These are phyloP conservation scores for Drosophila prosaltans DNA, from an alignment of 1,140 invertebrate species.

Conservation along the genomic window DNA sequence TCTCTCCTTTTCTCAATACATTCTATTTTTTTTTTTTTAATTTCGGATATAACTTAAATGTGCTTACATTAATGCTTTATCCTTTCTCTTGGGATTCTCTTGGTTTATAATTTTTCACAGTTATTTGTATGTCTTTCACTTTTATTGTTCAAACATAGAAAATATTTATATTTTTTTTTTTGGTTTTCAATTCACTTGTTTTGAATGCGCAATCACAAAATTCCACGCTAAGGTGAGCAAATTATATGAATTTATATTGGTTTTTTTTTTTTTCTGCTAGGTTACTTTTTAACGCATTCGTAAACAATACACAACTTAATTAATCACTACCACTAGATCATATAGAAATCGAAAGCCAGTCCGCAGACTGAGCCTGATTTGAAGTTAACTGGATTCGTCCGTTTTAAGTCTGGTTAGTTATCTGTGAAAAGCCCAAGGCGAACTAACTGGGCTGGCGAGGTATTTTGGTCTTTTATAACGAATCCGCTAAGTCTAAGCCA, in stretches of 20 bases:
- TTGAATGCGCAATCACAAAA: slow-evolving; percentile 57
- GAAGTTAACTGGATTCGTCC: slow-evolving; percentile 31
- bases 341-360: slow-evolving; percentile 52
- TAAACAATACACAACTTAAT: slow-evolving; percentile 62
- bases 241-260: slow-evolving; percentile 54
- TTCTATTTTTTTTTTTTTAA: too few species aligned
- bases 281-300: slow-evolving; percentile 41
- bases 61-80: slow-evolving; percentile 17
- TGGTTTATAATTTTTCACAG: slow-evolving; percentile 14
- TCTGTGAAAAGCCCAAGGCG: slow-evolving; percentile 67
- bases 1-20: too few species aligned
- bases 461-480: slow-evolving; percentile 73
- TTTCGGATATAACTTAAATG: neutral
- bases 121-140: slow-evolving; percentile 64
- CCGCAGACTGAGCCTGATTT: slow-evolving; percentile 25
- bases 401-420: slow-evolving; percentile 31
- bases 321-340: slow-evolving; percentile 45
- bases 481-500: slow-evolving; percentile 53
- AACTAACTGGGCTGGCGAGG: slow-evolving; percentile 70
- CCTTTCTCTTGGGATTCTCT: slow-evolving; percentile 37
- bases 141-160: slow-evolving; percentile 41
- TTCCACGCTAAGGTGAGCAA: slow-evolving; percentile 61
- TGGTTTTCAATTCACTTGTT: slow-evolving; percentile 38
- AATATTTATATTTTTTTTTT: slow-evolving; percentile 20
- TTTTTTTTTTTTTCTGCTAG: slow-evolving; percentile 27